These are phyloP conservation scores for Carcina quercana DNA, from an alignment of 2,888 invertebrate species.

Conservation along the genomic window DNA sequence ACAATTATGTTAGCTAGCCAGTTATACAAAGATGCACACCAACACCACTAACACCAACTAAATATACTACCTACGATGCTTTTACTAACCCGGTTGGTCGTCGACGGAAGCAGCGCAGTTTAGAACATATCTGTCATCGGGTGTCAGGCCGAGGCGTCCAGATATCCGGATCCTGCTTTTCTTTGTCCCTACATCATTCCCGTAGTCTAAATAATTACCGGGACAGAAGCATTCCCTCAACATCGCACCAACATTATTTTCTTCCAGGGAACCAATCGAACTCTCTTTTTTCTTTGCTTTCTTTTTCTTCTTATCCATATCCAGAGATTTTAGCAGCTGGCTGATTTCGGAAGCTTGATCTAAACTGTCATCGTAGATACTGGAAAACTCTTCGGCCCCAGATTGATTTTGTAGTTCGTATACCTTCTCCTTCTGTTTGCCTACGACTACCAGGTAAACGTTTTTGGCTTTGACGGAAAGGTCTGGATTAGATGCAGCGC, in stretches of 20 bases:
- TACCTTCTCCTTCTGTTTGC: conserved; percentile 33
- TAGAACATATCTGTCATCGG: conserved; percentile 45
- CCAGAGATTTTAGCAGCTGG: conserved; percentile 32
- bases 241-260: too few relatives aligned
- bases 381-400: conserved; percentile 35
- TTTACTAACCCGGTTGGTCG: conserved; percentile 39
- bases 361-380: conserved; percentile 29
- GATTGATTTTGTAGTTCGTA: conserved; percentile 41
- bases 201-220: too few relatives aligned
- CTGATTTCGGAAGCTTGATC: conserved; percentile 25
- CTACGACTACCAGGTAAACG: conserved; percentile 33
- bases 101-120: conserved; percentile 50
- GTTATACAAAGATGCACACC: too few relatives aligned
- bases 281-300: conserved; percentile 10
- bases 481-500: conserved; percentile 36
- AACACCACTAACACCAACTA: too few relatives aligned
- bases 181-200: conserved; percentile 9
- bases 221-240: too few relatives aligned
- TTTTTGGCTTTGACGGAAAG: conserved; percentile 35
- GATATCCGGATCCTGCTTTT: conserved; percentile 41
- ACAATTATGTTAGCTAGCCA: too few relatives aligned
- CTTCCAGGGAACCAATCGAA: neutral
- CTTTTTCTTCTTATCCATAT: conserved; percentile 43
- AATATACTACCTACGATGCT: too few relatives aligned
- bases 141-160: conserved; percentile 44